Conservation (phyloP, 2,113 vertebrate genomes). For the Tetrao urogallus region DNA sequence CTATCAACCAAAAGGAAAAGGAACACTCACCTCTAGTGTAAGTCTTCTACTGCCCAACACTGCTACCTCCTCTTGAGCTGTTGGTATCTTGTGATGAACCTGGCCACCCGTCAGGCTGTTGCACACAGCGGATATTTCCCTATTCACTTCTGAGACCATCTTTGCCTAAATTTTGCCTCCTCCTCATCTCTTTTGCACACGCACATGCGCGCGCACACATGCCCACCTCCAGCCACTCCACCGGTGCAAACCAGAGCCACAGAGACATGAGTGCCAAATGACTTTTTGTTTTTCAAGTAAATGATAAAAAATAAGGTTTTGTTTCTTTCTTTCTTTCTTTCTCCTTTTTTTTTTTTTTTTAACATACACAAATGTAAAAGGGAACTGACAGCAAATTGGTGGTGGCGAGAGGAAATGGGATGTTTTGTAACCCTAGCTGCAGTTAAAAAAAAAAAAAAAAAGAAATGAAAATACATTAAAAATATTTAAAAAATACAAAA, state of each 20-base stretch:
- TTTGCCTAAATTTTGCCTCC: constrained; percentile 51
- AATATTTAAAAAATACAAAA: constrained; percentile 53
- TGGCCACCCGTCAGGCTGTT: constrained; percentile 16
- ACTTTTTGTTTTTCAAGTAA: constrained; percentile 54
- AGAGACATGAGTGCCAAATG: constrained; percentile 64
- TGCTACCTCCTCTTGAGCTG: constrained; percentile 64
- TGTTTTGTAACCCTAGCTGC: constrained; percentile 68
- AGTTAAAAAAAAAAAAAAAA: constrained; percentile 46
- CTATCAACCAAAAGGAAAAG: constrained; percentile 56
- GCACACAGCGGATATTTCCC: constrained; percentile 14
- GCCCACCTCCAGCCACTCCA: constrained; percentile 36
- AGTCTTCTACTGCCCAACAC: constrained; percentile 59
- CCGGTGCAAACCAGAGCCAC: constrained; percentile 44
- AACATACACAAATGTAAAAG: constrained; percentile 63
- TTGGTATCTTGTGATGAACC: not conserved
- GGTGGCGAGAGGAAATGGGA: constrained; percentile 50
- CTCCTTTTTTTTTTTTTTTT: not conserved
- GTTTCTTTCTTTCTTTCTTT: too few species aligned
- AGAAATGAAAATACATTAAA: constrained; percentile 54
- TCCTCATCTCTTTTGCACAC: not conserved
- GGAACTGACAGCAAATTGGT: constrained; percentile 45
- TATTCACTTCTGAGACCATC: not conserved
- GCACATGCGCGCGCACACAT: not conserved
- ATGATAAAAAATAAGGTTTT: not conserved
- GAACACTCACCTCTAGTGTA: constrained; percentile 46